phyloP scores from a whole-genome alignment of 2,113 vertebrate genomes.

The Megalops atlanticus region DNA sequence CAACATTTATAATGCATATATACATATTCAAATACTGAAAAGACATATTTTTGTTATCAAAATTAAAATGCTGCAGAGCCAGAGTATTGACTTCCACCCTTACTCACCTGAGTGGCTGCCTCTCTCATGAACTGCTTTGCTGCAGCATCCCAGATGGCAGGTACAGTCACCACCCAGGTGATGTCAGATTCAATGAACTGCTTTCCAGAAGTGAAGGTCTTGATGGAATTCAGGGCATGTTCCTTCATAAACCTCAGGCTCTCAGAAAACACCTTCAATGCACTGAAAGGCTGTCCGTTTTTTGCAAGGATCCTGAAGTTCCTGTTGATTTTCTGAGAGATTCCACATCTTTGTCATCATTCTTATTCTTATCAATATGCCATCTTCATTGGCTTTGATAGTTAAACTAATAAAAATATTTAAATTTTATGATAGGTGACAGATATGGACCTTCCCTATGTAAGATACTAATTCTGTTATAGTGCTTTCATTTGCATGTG shows the following conservation, averaged over 20 bases:
- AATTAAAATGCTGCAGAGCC: too few relatives aligned
- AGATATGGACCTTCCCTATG: neutral
- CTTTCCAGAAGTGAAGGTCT: fast-evolving
- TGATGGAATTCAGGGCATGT: conserved; percentile 36
- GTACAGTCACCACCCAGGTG: conserved; percentile 61
- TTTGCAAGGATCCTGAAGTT: neutral
- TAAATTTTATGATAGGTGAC: neutral
- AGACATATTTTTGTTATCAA: too few relatives aligned
- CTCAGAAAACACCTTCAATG: conserved; percentile 39
- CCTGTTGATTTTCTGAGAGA: fast-evolving
- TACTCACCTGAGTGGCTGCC: conserved; percentile 48
- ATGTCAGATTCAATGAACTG: conserved; percentile 31
- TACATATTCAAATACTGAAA: neutral
- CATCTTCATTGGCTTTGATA: too few relatives aligned
- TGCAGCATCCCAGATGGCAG: conserved; percentile 53
- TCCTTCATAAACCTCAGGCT: conserved; percentile 45
- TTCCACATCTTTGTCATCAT: neutral
- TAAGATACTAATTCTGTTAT: too few relatives aligned
- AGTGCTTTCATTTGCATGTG: too few relatives aligned
- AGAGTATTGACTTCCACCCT: neutral
- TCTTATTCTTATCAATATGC: neutral
- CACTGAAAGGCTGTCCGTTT: conserved; percentile 20
- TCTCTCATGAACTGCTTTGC: conserved; percentile 62
- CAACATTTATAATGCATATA: neutral
- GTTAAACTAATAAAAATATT: neutral